These are phyloP conservation scores for Tigriopus japonicus DNA, from an alignment of 1,140 invertebrate genomes.

Conservation along the genomic window DNA sequence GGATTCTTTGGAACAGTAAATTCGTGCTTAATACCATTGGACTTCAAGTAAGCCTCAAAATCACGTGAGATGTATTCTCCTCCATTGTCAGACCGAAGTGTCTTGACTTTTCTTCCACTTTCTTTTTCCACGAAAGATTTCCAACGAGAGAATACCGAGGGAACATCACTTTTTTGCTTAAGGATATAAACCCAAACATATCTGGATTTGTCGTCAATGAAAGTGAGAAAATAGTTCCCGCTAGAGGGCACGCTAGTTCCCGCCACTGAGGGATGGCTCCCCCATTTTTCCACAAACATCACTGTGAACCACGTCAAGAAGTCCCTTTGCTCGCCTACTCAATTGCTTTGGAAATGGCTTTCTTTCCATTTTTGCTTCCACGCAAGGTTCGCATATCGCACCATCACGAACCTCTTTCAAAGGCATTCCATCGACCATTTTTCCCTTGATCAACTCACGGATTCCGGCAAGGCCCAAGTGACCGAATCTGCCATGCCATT, in stretches of 20 bases:
- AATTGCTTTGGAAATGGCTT: no score
- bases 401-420: no score
- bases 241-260: no score
- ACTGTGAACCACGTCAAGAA: conserved; percentile 14
- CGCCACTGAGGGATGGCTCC: conserved; percentile 5
- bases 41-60: conserved; percentile 14
- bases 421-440: no score
- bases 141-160: conserved; percentile 1
- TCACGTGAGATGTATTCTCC: conserved; percentile 11
- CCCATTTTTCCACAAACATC: conserved; percentile 15
- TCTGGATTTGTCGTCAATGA: conserved; percentile 13
- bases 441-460: no score
- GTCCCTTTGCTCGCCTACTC: background rate
- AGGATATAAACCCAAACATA: conserved; percentile 13
- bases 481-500: no score
- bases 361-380: no score
- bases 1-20: conserved; percentile 18
- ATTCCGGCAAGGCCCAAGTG: no score
- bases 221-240: conserved; percentile 15
- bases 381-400: no score
- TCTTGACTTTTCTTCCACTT: no score
- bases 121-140: background rate
- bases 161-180: conserved; percentile 9
- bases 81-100: background rate
- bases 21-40: conserved; percentile 18